Evolutionary conservation across 2,113 vertebrate genomes (phyloP), one percentile per base, ranked within the genome.

Genomic region (Sylvia atricapilla): DNA sequence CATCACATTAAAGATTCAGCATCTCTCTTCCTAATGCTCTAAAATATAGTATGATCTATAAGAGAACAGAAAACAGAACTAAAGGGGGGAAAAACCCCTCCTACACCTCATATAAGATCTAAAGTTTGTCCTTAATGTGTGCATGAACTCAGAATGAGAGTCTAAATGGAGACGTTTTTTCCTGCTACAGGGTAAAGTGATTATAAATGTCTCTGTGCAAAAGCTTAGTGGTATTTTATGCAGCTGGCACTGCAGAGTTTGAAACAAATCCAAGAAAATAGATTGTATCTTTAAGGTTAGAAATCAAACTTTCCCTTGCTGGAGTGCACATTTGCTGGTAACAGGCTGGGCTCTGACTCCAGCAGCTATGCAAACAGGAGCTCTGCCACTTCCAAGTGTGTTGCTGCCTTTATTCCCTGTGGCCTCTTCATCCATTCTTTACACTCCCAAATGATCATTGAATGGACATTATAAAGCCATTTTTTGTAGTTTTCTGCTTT

Each of bases 251-350:
- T 87, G 89, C 92, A 89, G 53, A 90, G 21, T 76, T 80, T 93
- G 96, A 97, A 97, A 96, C 69, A 87, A 90, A 95, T 92, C 96
- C 91, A 94, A 96, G 95, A 82, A 95, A 94, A 95, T 87, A 94
- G 95, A 95, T 95, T 85, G 95, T 79, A 83, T 96, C 97, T 92
- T 47, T 93, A 84, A 96, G 96, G 92, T 81, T 96, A 72, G 60
- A 87, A 94, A 96, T 90, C 89, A 84, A 88, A 96, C 94, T 87
- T 67, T 30, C 35, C 83, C 60, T 69, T 86, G 85, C 94, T 77
- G 74, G 73, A 92, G 79, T 21, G 46, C 76, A 91, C 86, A 44
- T 82, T 94, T 96, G 84, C 66, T 24, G 69, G 77, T 46, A 86
- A 70, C 17, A 2, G 28, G 55, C 27, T 55, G 72, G 80, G 96